Base-by-base conservation (phyloP, 1,140 invertebrate species). In the Cylas formicarius region DNA sequence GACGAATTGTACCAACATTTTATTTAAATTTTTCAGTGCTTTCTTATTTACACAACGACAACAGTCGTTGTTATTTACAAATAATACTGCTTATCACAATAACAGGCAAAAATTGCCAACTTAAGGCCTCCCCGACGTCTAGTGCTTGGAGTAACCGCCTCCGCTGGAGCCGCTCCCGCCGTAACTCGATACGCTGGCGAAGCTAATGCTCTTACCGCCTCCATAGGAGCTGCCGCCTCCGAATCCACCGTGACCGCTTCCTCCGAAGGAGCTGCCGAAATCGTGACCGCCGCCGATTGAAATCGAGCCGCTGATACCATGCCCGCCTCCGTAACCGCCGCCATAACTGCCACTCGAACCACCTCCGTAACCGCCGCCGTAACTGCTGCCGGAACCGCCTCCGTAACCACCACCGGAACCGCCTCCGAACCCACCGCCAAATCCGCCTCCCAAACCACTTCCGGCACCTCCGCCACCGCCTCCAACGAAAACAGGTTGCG, bases 401-500 rank as follows among this genome's bases (percentile, higher is more conserved):
- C 50, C 56, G 19, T 37, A 35, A 19, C 52, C 44, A 22, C 23
- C 36, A 39, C 57, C 59, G 29, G 40, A 16, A 6, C 45, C 38
- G 8, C 26, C 27, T 38, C 55, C 48, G 9, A 9, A 11, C 9
- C 35, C 41, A 33, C 18, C 27, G 45, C 42, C 46, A 38, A 28
- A 35, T 11, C 52, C 52, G 9, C 43, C 48, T 16, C 20, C 49
- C 29, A 18, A 13, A 34, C 40, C 32, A 11, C 21, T 42, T 9
- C 38, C 43, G 18, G 22, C 39, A 10, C 55, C 51, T 33, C 54
- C 52, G 13, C 24, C 58, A 43, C 49, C 50, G 20, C 50, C 50
- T 16, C 57, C 55, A 18, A 51, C 34, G 28, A 37, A 52, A 10
- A 57, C 28, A 17, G 48, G 75, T 71, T 10, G 77, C 13, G 52